These are phyloP conservation scores for Cottus gobio DNA, from an alignment of 2,113 vertebrate genomes.

Conservation along the genomic window DNA sequence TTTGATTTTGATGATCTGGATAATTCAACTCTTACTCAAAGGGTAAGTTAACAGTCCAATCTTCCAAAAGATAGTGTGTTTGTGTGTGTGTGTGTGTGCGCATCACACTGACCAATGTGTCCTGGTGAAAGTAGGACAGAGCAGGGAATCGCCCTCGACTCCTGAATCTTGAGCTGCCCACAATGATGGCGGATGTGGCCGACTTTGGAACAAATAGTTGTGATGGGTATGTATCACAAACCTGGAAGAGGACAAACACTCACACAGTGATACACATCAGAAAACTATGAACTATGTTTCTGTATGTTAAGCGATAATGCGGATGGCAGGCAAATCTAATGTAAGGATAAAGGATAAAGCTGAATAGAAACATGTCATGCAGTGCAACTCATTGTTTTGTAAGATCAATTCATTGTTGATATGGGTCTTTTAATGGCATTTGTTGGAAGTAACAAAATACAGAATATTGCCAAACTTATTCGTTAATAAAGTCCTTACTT, in stretches of 20 bases:
- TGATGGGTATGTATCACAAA: conserved; percentile 94
- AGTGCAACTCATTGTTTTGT: background rate
- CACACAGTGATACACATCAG: background rate
- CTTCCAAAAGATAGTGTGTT: background rate
- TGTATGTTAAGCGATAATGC: background rate
- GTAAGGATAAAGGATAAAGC: background rate
- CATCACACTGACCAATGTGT: conserved; percentile 87
- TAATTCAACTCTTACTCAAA: background rate
- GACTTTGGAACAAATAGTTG: conserved; percentile 93
- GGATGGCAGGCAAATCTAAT: background rate
- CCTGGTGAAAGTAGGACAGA: conserved; percentile 92
- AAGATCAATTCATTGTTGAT: background rate
- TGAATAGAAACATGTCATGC: background rate
- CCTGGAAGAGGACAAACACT: conserved; percentile 73
- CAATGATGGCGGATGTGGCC: conserved; percentile 88
- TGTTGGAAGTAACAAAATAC: background rate
- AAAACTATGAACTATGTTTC: background rate
- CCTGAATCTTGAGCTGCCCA: conserved; percentile 95
- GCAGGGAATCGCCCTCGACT: conserved; percentile 94
- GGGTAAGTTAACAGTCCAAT: background rate
- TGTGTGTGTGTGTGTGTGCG: background rate
- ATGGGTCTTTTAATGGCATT: background rate
- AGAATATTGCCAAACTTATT: background rate
- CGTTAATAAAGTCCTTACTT: background rate
- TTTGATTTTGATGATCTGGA: background rate